Percentiles rank a stretch among this genome's conserved stretches.
Evolutionary conservation across 2,113 vertebrate species (phyloP).

Genomic region (Mormoops blainvillei): DNA sequence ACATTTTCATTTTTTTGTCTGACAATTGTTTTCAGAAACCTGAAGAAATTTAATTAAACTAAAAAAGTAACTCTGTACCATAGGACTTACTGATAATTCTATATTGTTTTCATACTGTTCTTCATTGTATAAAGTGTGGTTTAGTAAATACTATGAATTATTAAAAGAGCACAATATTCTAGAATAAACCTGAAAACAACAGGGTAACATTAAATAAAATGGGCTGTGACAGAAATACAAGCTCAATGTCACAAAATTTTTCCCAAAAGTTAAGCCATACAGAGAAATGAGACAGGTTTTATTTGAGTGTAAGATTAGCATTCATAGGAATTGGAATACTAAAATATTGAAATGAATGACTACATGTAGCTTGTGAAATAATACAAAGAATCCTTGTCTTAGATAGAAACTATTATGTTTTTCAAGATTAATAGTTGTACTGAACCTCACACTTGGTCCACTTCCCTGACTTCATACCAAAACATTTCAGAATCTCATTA

Average conservation of each 20-base stretch:
- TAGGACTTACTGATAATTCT: neutral
- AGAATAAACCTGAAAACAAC: neutral
- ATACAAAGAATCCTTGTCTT: neutral
- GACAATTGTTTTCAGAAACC: neutral
- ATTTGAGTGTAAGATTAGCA: neutral
- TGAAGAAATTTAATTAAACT: neutral
- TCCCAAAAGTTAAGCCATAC: neutral
- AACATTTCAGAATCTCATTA: constrained; percentile 10
- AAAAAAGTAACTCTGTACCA: neutral
- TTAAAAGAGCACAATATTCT: neutral
- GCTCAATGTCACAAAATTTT: neutral
- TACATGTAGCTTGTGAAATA: neutral
- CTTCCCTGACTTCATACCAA: neutral
- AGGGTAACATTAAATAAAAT: neutral
- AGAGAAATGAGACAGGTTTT: neutral
- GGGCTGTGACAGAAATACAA: neutral
- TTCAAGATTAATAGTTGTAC: constrained; percentile 6
- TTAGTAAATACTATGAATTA: neutral
- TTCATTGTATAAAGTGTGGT: neutral
- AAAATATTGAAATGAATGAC: neutral
- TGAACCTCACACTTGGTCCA: neutral
- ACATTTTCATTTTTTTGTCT: neutral
- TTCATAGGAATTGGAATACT: neutral
- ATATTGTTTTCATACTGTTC: neutral
- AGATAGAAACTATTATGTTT: neutral